Conservation (phyloP, 64 coral and sea anemone species). For the Dendronephthya gigantea region DNA sequence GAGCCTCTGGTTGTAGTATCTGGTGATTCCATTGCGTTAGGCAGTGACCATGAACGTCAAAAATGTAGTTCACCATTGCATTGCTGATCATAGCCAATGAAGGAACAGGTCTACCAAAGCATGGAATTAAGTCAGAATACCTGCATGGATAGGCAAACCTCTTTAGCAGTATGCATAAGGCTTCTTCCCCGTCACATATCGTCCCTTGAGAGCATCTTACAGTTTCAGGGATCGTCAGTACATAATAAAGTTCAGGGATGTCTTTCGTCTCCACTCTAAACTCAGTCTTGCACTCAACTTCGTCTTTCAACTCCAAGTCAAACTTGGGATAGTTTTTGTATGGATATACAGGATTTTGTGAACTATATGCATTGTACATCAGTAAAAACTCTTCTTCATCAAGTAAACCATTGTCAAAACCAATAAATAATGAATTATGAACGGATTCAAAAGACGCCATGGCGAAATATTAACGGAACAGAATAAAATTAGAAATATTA, state of each 20-base stretch:
- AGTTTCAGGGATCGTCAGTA: conserved; percentile 14
- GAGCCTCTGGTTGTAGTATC: neutral
- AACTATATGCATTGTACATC: neutral
- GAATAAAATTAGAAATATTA: too few species aligned
- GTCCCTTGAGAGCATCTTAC: neutral
- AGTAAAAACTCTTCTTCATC: conserved; percentile 25
- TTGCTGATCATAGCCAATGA: conserved; percentile 20
- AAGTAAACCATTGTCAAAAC: neutral
- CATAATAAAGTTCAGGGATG: neutral
- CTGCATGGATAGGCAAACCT: conserved; percentile 17
- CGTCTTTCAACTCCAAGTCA: neutral
- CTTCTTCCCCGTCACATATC: conserved; percentile 1
- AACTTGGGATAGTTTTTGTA: conserved; percentile 12
- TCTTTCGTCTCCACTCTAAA: conserved; percentile 27
- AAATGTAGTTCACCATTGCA: neutral
- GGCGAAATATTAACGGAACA: neutral
- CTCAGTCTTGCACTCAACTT: conserved; percentile 12
- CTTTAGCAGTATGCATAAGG: conserved; percentile 1
- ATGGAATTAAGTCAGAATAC: neutral
- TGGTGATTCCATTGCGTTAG: neutral
- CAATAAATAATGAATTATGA: neutral
- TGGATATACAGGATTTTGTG: neutral
- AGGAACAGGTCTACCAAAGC: conserved; percentile 18
- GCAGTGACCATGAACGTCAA: neutral
- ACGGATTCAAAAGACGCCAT: conserved; percentile 4